Conservation (phyloP, 2,113 vertebrate genomes). For the Taxidea taxus region DNA sequence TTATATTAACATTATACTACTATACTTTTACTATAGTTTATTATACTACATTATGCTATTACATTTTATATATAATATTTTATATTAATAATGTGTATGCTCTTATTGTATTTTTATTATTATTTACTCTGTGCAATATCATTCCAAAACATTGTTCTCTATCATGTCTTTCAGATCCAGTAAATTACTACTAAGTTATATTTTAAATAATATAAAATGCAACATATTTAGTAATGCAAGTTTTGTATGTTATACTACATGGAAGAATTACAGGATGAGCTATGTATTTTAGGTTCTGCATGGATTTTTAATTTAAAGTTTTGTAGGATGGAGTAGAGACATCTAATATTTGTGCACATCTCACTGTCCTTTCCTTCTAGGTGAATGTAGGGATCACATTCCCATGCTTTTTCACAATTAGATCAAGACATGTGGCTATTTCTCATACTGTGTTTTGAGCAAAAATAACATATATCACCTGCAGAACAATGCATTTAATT, state of each 20-base stretch:
- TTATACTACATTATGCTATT: no score
- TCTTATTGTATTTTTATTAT: background rate
- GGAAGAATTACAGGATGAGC: background rate
- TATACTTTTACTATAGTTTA: no score
- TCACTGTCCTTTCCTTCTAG: background rate
- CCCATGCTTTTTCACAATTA: background rate
- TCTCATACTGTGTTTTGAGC: background rate
- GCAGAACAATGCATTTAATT: background rate
- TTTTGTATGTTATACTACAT: background rate
- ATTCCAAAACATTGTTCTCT: background rate
- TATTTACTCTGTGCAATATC: background rate
- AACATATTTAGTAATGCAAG: background rate
- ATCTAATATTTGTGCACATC: background rate
- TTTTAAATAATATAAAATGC: background rate
- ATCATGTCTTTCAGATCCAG: background rate
- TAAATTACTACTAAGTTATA: background rate
- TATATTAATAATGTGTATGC: background rate
- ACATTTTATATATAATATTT: no score
- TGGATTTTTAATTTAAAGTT: slow-evolving; percentile 11
- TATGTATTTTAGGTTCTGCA: background rate
- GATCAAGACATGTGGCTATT: background rate
- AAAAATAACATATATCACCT: background rate
- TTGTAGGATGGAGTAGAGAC: background rate
- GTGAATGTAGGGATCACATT: background rate
- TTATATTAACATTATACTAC: no score